These are phyloP conservation scores for Poeciliopsis presidionis DNA, from an alignment of 2,797 vertebrate genomes.

Conservation along the genomic window DNA sequence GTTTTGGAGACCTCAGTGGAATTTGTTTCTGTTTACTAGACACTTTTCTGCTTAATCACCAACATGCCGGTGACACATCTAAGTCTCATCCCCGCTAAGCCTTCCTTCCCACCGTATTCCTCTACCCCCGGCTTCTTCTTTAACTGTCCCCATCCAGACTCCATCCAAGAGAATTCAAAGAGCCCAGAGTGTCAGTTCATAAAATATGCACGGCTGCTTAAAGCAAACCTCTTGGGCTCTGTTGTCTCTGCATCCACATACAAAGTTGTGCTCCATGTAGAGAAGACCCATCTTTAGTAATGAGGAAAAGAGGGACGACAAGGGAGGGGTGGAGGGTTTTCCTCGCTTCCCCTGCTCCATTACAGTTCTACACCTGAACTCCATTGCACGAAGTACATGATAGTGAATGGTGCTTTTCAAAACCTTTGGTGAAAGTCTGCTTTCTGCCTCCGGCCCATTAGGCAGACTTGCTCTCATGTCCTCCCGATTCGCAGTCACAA, in stretches of 20 bases:
- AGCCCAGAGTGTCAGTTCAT: slow-evolving; percentile 59
- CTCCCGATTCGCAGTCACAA: slow-evolving; percentile 54
- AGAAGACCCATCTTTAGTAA: slow-evolving; percentile 61
- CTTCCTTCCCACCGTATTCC: slow-evolving; percentile 9
- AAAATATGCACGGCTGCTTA: slow-evolving; percentile 72
- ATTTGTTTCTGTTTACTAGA: slow-evolving; percentile 55
- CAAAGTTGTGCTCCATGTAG: slow-evolving; percentile 38
- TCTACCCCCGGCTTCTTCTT: slow-evolving; percentile 12
- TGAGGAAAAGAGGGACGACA: slow-evolving; percentile 40
- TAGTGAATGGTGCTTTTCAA: slow-evolving; percentile 44
- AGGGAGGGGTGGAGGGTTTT: slow-evolving; percentile 22
- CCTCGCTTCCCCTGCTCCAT: slow-evolving; percentile 38
- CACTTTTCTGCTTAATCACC: slow-evolving; percentile 66
- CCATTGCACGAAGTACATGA: slow-evolving; percentile 32
- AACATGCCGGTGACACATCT: slow-evolving; percentile 56
- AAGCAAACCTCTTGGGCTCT: slow-evolving; percentile 66
- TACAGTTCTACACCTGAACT: slow-evolving; percentile 37
- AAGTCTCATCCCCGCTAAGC: slow-evolving; percentile 46
- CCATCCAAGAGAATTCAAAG: slow-evolving; percentile 57
- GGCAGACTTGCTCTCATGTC: slow-evolving; percentile 51
- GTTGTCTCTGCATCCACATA: slow-evolving; percentile 54
- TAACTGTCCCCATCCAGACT: slow-evolving; percentile 35
- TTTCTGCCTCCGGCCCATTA: slow-evolving; percentile 61
- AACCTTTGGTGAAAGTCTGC: slow-evolving; percentile 59
- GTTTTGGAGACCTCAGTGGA: slow-evolving; percentile 58